Evolutionary conservation across 2,113 vertebrate species (phyloP).

Genomic region (Cacatua alba): DNA sequence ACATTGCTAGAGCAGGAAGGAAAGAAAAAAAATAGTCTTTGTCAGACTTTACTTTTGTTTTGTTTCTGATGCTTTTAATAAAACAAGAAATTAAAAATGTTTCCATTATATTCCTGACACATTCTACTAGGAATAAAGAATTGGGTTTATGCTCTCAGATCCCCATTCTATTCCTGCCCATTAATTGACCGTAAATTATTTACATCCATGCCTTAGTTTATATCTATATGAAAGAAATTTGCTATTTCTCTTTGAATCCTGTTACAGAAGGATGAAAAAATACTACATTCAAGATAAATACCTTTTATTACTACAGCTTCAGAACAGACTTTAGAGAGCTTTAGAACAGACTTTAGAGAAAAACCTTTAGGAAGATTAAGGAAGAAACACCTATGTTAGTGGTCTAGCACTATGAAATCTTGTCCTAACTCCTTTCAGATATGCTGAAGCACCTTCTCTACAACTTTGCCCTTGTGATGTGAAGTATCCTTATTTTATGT

Average conservation of each 20-base stretch:
- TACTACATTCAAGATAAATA: neutral
- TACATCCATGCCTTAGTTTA: neutral
- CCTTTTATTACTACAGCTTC: neutral
- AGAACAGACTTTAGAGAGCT: neutral
- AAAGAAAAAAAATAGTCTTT: neutral
- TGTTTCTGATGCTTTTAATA: neutral
- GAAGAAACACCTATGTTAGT: neutral
- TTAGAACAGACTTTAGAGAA: neutral
- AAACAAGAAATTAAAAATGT: neutral
- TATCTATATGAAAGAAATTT: neutral
- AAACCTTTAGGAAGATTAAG: neutral
- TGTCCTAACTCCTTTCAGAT: neutral
- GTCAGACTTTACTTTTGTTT: neutral
- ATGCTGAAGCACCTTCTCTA: neutral
- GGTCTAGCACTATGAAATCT: neutral
- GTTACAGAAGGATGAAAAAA: neutral
- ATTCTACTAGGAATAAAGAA: neutral
- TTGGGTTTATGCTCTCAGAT: neutral
- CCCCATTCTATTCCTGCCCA: neutral
- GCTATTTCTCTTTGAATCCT: neutral
- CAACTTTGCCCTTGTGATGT: neutral
- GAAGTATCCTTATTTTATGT: neutral
- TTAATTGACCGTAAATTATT: neutral
- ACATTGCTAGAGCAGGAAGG: neutral
- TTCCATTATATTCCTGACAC: neutral